phyloP scores from a whole-genome alignment of 2,888 invertebrate genomes.

The Netelia inedita region DNA sequence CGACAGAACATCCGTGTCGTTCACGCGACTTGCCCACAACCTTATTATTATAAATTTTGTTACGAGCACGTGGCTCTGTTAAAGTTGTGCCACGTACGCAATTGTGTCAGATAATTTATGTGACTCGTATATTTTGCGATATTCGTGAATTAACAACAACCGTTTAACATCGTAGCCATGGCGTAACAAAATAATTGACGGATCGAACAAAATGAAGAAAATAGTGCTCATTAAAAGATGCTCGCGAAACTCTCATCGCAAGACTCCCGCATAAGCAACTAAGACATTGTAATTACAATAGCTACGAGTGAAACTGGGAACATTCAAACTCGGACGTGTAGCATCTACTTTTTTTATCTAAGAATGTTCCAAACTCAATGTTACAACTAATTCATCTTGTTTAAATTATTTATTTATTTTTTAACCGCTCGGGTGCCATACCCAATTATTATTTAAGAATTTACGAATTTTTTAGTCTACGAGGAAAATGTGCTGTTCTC shows the following conservation, averaged over 20 bases:
- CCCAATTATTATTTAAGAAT: conserved; percentile 74
- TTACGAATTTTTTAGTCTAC: conserved; percentile 37
- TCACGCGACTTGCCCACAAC: conserved; percentile 45
- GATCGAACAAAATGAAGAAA: conserved; percentile 37
- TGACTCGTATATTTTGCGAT: conserved; percentile 17
- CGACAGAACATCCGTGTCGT: conserved; percentile 31
- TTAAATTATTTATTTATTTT: conserved; percentile 72
- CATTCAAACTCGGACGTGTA: conserved; percentile 8
- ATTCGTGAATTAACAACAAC: conserved; percentile 39
- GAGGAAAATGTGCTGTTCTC: conserved; percentile 42
- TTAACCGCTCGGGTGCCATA: conserved; percentile 81
- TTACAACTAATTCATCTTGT: conserved; percentile 63
- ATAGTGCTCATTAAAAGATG: conserved; percentile 40
- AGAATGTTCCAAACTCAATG: conserved; percentile 15
- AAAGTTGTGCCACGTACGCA: conserved; percentile 52
- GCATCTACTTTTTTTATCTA: background rate
- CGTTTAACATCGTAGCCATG: conserved; percentile 67
- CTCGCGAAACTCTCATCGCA: conserved; percentile 31
- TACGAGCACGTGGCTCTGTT: conserved; percentile 69
- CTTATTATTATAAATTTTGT: conserved; percentile 57
- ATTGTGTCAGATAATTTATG: background rate
- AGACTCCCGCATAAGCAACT: conserved; percentile 44
- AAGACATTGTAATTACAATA: conserved; percentile 20
- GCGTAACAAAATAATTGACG: conserved; percentile 63
- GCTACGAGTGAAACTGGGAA: background rate